phyloP scores from a whole-genome alignment of 2,113 vertebrate species.

The Thinocorus orbignyianus region DNA sequence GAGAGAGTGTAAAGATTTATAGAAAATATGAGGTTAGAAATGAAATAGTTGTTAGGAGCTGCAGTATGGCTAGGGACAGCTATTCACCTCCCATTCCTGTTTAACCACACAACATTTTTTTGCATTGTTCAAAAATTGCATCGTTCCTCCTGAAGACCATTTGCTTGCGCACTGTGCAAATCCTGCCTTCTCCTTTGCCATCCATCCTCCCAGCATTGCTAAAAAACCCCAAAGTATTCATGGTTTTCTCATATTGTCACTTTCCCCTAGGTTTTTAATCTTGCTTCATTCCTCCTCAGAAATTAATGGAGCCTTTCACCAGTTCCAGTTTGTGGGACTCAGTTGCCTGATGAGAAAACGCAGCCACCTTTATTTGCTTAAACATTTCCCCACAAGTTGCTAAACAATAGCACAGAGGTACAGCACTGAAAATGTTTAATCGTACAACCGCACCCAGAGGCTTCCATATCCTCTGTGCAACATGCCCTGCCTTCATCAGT shows the following conservation, averaged over 20 bases:
- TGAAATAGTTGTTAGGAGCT: neutral
- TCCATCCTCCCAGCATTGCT: neutral
- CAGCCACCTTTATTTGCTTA: neutral
- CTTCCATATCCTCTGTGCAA: neutral
- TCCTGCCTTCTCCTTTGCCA: neutral
- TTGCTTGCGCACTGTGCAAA: neutral
- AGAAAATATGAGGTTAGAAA: neutral
- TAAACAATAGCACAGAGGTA: neutral
- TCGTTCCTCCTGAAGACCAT: neutral
- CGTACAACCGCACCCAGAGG: neutral
- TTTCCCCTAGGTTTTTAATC: neutral
- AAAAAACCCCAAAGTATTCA: neutral
- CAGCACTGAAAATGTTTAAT: neutral
- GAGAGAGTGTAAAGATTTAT: neutral
- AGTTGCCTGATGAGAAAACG: accelerated
- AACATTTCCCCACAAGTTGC: neutral
- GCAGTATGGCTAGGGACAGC: neutral
- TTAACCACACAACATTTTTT: neutral
- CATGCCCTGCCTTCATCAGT: neutral
- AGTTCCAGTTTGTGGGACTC: neutral
- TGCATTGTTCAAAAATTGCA: neutral
- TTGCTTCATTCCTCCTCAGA: neutral
- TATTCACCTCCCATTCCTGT: neutral
- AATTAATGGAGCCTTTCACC: neutral
- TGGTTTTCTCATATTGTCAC: neutral